Conservation (phyloP, 2,113 vertebrate species). For the Brienomyrus longianalis region DNA sequence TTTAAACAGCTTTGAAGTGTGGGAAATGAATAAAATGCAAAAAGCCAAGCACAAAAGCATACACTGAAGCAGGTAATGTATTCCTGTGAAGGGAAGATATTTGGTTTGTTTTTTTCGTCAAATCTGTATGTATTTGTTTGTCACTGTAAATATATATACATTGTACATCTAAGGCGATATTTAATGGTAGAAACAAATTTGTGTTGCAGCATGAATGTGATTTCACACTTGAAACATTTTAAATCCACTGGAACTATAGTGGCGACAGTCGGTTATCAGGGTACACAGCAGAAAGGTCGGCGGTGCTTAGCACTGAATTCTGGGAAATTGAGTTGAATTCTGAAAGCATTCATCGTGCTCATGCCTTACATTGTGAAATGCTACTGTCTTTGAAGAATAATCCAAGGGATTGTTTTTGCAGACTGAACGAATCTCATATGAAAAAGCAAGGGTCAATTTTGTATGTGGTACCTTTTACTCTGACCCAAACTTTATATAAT, state of each 20-base stretch:
- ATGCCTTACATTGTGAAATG: conserved; percentile 13
- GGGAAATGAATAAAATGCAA: conserved; percentile 9
- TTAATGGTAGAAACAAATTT: background rate
- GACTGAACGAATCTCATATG: background rate
- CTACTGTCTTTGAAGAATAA: background rate
- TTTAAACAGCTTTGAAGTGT: conserved; percentile 15
- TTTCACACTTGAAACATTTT: conserved; percentile 9
- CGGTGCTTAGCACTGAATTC: conserved; percentile 5
- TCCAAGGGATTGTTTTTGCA: background rate
- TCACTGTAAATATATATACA: background rate
- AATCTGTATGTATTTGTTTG: background rate
- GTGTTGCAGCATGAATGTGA: conserved; percentile 1
- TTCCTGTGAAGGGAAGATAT: background rate
- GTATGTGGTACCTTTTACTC: background rate
- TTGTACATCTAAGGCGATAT: conserved; percentile 1
- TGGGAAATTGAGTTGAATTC: background rate
- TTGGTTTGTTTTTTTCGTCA: background rate
- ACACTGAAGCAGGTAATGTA: background rate
- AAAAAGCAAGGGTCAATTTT: background rate
- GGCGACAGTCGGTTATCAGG: background rate
- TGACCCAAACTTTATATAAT: background rate
- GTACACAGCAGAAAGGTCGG: background rate
- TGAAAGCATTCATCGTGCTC: background rate
- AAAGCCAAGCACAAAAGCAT: conserved; percentile 18
- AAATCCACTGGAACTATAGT: conserved; percentile 1